A percentile compares a stretch with the other conserved stretches of the same genome.
phyloP scores from a whole-genome alignment of 2,113 vertebrate species.

The Nothoprocta perdicaria region DNA sequence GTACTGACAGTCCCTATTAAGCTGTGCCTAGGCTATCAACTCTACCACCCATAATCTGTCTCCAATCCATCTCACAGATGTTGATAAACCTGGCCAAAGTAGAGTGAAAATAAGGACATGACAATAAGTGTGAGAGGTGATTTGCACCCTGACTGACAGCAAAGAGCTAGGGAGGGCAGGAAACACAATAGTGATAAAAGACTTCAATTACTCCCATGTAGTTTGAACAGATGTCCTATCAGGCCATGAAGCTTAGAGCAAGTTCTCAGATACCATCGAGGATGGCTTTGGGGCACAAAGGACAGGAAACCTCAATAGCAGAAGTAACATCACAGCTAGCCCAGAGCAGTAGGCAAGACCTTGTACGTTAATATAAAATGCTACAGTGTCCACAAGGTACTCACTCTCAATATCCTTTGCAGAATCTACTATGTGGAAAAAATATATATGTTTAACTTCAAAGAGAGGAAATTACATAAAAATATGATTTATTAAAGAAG shows the following conservation, averaged over 20 bases:
- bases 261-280: background rate
- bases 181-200: background rate
- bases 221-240: background rate
- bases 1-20: background rate
- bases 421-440: background rate
- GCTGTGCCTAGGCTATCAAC: background rate
- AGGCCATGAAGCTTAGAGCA: background rate
- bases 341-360: background rate
- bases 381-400: no score
- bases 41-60: background rate
- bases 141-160: background rate
- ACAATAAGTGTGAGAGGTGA: background rate
- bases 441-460: background rate
- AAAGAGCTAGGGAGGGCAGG: background rate
- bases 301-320: background rate
- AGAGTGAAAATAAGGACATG: background rate
- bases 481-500: background rate
- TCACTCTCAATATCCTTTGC: background rate
- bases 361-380: background rate
- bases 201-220: background rate
- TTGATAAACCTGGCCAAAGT: background rate
- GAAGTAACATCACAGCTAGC: background rate
- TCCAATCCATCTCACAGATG: background rate
- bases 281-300: background rate
- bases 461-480: background rate